Percentiles rank a stretch among this genome's conserved stretches.
Conservation (phyloP, 2,888 invertebrate genomes). For the Schrankia costaestrigalis region DNA sequence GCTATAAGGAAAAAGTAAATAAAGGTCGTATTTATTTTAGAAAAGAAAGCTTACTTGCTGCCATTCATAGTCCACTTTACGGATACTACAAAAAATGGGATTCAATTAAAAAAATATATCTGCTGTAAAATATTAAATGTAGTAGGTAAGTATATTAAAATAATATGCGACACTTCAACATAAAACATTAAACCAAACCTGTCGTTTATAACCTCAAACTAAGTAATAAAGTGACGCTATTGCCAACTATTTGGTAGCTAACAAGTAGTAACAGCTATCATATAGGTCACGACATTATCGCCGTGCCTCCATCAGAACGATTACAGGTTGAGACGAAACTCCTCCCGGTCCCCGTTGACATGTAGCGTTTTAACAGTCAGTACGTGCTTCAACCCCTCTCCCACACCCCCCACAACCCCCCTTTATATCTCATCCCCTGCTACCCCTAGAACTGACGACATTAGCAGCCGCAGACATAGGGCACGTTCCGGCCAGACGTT, state of each 20-base stretch:
- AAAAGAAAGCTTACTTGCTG: too few relatives aligned
- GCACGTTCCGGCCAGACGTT: conserved; percentile 69
- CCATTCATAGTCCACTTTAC: too few relatives aligned
- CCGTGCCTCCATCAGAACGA: conserved; percentile 57
- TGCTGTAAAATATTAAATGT: too few relatives aligned
- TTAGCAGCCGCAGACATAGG: conserved; percentile 79
- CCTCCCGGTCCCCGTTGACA: conserved; percentile 68
- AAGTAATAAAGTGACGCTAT: conserved; percentile 17
- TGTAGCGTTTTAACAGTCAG: conserved; percentile 78
- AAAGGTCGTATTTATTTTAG: too few relatives aligned
- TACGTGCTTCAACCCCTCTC: conserved; percentile 62
- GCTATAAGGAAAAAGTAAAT: too few relatives aligned
- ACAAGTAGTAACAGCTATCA: conserved; percentile 37
- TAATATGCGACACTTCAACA: conserved; percentile 1
- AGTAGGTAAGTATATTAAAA: too few relatives aligned
- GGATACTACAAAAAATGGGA: too few relatives aligned
- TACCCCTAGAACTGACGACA: conserved; percentile 68
- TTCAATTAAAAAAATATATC: too few relatives aligned
- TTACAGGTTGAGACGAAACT: conserved; percentile 58
- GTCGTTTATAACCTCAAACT: conserved; percentile 4
- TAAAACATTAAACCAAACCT: conserved; percentile 5
- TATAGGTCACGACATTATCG: conserved; percentile 74
- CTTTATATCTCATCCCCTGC: conserved; percentile 23
- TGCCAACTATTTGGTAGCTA: conserved; percentile 33
- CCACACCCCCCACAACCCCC: conserved; percentile 20